phyloP scores from a whole-genome alignment of 1,140 invertebrate genomes.

The Bombus confusus region DNA sequence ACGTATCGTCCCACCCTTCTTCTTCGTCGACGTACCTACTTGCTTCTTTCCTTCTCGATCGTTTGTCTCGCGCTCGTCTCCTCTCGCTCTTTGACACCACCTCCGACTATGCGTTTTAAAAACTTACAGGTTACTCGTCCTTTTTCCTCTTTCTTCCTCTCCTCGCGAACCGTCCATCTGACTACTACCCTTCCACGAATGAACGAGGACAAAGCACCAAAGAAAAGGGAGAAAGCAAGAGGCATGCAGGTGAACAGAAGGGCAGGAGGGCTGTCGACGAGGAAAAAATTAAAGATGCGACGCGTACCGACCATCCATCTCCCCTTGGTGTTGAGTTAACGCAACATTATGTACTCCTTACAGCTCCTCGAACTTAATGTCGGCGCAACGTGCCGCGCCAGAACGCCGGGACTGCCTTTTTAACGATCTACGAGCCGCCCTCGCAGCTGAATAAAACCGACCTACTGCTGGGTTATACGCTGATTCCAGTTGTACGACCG shows the following conservation, averaged over 20 bases:
- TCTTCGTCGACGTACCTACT: background rate
- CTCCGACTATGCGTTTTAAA: constrained; percentile 57
- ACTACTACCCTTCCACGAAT: background rate
- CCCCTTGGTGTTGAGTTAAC: constrained; percentile 62
- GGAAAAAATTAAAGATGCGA: constrained; percentile 70
- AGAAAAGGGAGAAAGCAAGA: background rate
- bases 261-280: background rate
- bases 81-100: background rate
- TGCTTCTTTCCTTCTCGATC: constrained; percentile 1
- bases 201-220: background rate
- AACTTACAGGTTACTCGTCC: constrained; percentile 29
- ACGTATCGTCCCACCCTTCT: constrained; percentile 59
- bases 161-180: background rate
- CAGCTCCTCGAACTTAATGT: constrained; percentile 58
- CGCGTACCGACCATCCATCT: constrained; percentile 73
- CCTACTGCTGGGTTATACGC: background rate
- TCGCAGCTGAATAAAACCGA: constrained; percentile 25
- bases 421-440: constrained; percentile 58
- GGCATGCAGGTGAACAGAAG: background rate
- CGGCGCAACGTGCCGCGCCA: constrained; percentile 34
- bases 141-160: background rate
- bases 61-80: constrained; percentile 12
- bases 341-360: constrained; percentile 68
- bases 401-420: constrained; percentile 45
- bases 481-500: background rate